Base-by-base conservation (phyloP, 2,888 invertebrate species). In the Thyatira batis region DNA sequence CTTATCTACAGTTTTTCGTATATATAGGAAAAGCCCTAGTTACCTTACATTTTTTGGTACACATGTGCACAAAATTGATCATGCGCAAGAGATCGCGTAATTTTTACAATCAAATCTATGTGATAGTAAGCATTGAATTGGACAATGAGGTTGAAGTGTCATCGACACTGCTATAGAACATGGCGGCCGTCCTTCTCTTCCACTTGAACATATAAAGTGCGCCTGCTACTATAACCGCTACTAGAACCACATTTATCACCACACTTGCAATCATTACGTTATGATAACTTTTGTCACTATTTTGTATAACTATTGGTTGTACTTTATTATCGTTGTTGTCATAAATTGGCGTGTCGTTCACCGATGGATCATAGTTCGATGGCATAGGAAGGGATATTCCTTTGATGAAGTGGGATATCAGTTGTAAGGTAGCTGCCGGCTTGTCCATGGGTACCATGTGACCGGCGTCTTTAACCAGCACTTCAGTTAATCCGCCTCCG, bases 361-460 rank as follows among this genome's bases (percentile, higher is more conserved):
- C 46, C 13, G 27, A 49, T 58, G 52, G 20, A 30, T 66, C 52
- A 56, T 73, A 76, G 57, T 79, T 68, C 0, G 71, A 59, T 2
- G 80, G 76, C 9, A 69, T 39, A 0, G 73, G 71, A 48, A 84
- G 55, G 39, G 76, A 75, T 0, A 70, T 23, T 0, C 71, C 77
- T 20, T 68, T 58, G 53, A 88, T 83, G 67, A 88, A 89, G 65
- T 61, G 69, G 17, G 73, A 62, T 33, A 87, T 66, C 0, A 89
- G 67, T 21, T 78, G 55, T 2, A 61, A 76, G 0, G 93, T 87
- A 66, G 92, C 76, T 0, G 67, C 84, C 0, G 94, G 94, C 60
- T 94, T 93, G 77, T 95, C 94, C 20, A 90, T 78, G 0, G 94
- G 94, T 0, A 93, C 93, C 69, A 94, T 85, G 69, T 95, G 95